Base-by-base conservation (phyloP, 2,113 vertebrate genomes). In the Mola mola region DNA sequence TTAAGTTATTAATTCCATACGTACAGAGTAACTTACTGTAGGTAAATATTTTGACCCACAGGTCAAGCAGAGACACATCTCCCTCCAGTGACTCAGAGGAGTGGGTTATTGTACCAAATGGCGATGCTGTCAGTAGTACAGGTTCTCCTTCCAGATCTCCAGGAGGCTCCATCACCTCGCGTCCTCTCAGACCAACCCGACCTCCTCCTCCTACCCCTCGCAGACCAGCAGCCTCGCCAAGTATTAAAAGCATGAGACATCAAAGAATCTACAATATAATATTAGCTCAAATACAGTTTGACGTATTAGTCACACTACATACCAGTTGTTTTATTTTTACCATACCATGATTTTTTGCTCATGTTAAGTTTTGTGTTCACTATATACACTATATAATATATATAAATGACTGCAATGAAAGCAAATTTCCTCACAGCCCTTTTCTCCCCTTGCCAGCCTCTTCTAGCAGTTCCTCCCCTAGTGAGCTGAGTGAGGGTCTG, bases 131-230 rank as follows among this genome's bases (percentile, higher is more conserved):
- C 60, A 94, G 91, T 53, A 92, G 90, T 24, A 88, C 80, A 9
- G 90, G 79, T 71, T 95, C 95, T 82, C 94, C 94, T 0, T 90
- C 93, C 4, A 90, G 87, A 28, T 93, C 93, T 50, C 94, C 94
- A 70, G 94, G 93, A 1, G 91, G 70, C 75, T 92, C 93, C 64
- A 92, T 87, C 25, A 82, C 92, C 51, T 70, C 85, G 6, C 91
- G 93, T 62, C 95, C 94, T 47, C 92, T 94, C n/a, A 87, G 95
- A 87, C 95, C 95, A 50, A 92, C 92, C 0, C 82, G 93, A 21
- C 95, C 95, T 10, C 94, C 94, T 2, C 94, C 95, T 9, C 91
- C 94, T 5, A 93, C 91, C 3, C 94, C 95, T 6, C 92, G 85
- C 48, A 94, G 93, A 88, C 92, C 93, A 0, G 15, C 86, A 0